phyloP scores from a whole-genome alignment of 1,140 invertebrate species.

The Drosophila orosa region DNA sequence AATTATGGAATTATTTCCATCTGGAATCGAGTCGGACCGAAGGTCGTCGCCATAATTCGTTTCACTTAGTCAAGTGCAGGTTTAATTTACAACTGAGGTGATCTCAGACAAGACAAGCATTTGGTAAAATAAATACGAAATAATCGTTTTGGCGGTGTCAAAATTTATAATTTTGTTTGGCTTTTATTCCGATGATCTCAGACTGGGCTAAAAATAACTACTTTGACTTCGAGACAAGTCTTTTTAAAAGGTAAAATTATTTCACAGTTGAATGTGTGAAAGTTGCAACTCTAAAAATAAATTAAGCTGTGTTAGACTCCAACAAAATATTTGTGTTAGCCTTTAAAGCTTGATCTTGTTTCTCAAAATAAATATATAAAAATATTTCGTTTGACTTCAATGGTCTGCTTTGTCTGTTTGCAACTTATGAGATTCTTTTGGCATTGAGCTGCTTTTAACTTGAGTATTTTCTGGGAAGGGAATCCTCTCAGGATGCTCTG shows the following conservation, averaged over 20 bases:
- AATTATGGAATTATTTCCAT: slow-evolving; percentile 59
- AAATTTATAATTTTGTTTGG: background rate
- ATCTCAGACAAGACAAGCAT: slow-evolving; percentile 12
- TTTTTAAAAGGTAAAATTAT: background rate
- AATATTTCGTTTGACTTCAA: background rate
- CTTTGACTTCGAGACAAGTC: background rate
- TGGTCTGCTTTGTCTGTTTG: slow-evolving; percentile 1
- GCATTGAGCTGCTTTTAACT: slow-evolving; percentile 18
- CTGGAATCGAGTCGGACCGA: slow-evolving; percentile 26
- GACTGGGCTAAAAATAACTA: background rate
- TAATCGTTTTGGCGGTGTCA: background rate
- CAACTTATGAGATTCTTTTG: slow-evolving; percentile 21
- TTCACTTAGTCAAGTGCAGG: slow-evolving; percentile 31
- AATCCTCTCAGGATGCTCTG: slow-evolving; percentile 31
- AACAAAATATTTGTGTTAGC: background rate
- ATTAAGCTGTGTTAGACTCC: background rate
- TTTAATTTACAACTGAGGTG: slow-evolving; percentile 20
- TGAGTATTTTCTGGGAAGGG: slow-evolving; percentile 12
- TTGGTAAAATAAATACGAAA: background rate
- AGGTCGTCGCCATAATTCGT: slow-evolving; percentile 30
- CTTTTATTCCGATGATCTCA: slow-evolving; percentile 10
- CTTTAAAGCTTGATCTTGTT: background rate
- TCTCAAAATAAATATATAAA: background rate
- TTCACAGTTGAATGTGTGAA: background rate
- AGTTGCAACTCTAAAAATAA: background rate